phyloP scores from a whole-genome alignment of 2,797 vertebrate genomes.

The Sebastiscus tertius region DNA sequence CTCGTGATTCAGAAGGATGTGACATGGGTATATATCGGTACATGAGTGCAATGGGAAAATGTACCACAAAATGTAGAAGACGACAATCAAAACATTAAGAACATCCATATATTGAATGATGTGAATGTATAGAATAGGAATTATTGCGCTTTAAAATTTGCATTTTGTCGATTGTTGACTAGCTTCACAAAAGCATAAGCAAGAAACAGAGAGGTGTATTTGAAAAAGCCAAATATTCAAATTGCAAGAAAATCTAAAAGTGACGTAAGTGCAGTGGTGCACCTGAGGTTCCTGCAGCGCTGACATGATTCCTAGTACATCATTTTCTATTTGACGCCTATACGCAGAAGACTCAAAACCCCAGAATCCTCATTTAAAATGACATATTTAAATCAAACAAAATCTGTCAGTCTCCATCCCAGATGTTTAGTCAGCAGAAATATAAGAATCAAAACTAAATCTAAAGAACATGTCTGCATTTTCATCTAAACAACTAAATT shows the following conservation, averaged over 20 bases:
- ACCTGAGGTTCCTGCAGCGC: not conserved
- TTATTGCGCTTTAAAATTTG: not conserved
- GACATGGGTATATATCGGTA: not conserved
- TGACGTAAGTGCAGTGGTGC: not conserved
- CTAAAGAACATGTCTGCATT: not conserved
- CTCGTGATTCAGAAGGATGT: not conserved
- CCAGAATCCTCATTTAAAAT: not conserved
- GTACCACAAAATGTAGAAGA: not conserved
- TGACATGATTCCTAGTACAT: not conserved
- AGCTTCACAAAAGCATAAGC: not conserved
- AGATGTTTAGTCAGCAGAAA: conserved; percentile 32
- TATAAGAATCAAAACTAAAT: not conserved
- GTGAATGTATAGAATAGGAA: not conserved
- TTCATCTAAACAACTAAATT: not conserved
- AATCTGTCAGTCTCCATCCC: not conserved
- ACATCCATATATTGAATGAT: too few species aligned
- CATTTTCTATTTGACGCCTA: not conserved
- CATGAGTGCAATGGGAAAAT: not conserved
- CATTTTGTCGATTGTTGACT: not conserved
- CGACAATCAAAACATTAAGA: not conserved
- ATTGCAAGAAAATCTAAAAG: not conserved
- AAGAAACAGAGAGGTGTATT: not conserved
- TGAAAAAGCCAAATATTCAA: not conserved
- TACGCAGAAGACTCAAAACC: not conserved
- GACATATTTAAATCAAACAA: not conserved